A percentile compares a stretch with the other conserved stretches of the same genome.
phyloP scores from a whole-genome alignment of 2,113 vertebrate genomes.

The Coracopsis vasa region DNA sequence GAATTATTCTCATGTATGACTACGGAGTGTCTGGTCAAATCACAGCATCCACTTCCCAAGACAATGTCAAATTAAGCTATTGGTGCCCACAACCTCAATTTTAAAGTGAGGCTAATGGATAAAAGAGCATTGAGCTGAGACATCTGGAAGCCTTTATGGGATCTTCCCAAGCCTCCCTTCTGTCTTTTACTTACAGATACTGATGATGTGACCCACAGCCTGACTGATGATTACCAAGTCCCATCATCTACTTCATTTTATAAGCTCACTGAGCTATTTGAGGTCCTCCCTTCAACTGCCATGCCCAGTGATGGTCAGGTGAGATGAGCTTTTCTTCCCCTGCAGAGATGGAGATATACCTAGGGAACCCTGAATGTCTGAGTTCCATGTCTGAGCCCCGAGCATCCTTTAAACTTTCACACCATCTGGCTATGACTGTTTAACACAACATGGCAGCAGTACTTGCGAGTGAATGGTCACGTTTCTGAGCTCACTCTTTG shows the following conservation, averaged over 20 bases:
- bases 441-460: rapidly evolving
- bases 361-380: not conserved
- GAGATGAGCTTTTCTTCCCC: not conserved
- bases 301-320: not conserved
- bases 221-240: not conserved
- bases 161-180: not conserved
- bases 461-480: not conserved
- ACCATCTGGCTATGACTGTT: not conserved
- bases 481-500: not conserved
- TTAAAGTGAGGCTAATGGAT: rapidly evolving
- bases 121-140: not conserved
- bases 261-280: not conserved
- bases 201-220: not conserved
- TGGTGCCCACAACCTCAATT: not conserved
- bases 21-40: not conserved
- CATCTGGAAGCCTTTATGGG: not conserved
- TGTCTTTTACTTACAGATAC: not conserved
- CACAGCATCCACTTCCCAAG: not conserved
- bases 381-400: not conserved
- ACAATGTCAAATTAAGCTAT: not conserved
- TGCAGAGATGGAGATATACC: not conserved
- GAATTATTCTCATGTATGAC: not conserved
- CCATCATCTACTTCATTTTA: not conserved
- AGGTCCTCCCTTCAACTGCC: not conserved
- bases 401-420: not conserved